Evolutionary conservation across 2,797 vertebrate species (phyloP), one percentile per base, ranked within the genome.

Genomic region (Sebastes matsubarae): DNA sequence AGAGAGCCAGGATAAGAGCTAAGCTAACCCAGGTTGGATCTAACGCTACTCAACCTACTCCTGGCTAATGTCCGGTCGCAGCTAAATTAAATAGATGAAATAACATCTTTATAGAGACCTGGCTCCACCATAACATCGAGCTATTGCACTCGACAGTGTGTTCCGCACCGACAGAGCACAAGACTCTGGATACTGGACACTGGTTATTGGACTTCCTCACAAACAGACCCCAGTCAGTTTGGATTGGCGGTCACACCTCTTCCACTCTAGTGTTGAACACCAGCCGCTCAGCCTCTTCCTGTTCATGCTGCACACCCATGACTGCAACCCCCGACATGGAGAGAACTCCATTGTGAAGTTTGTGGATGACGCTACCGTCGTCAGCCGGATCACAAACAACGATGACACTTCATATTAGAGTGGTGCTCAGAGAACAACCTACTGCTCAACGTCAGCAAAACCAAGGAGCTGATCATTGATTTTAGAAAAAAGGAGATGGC

Each of bases 361-460:
- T 32, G 60, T 0, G 3, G 20, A 63, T 34, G 1, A 63, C 30
- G 1, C 30, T 6, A 2, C 10, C 30, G 0, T 50, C 42, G 0
- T 50, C 0, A 0, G 42, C 42, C 7, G 42, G 42, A 20, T 50
- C 42, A 50, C 42, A 50, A 50, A 50, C 42, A 61, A 10, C 20
- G 0, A 50, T 50, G 46, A 50, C 0, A 50, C 3, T 50, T 50
- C 18, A 50, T 50, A 50, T 50, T 50, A 20, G 46, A 50, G 46
- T 52, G 18, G 46, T 52, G 46, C 46, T 52, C 46, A 52, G 46
- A 52, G 0, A 52, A 52, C 4, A 52, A 52, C 18, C 46, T n/a
- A 52, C 18, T 52, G 46, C 46, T 52, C 46, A 52, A n/a, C 46
- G 8, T 52, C 46, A 52, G 46, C 46, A 52, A 52, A 52, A 52